Evolutionary conservation across 2,797 vertebrate species (phyloP), one percentile per base, ranked within the genome.

Genomic region (Phoebastria nigripes): DNA sequence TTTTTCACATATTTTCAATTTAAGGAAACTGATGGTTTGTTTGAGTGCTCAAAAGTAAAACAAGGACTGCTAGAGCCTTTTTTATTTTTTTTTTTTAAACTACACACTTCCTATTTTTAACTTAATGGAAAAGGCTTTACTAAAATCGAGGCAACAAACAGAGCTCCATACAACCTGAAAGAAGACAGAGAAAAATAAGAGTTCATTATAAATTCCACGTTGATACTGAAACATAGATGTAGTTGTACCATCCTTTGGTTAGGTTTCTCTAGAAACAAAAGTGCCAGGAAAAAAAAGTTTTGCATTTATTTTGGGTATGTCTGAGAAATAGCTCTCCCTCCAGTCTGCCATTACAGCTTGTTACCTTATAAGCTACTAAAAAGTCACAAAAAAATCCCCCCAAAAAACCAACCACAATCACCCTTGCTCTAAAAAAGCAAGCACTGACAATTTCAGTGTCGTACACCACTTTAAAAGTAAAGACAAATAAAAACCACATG

Each of bases 401-500:
- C 1, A 6, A 63, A 70, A 33, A 11, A 1, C 18, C 22, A 56
- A 22, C n/a, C 86, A 61, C 9, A 59, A 37, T 12, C 41, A 77
- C 22, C n/a, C 41, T 87, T 54, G 17, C 67, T 69, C 70, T 58
- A 67, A 87, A 91, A 87, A 61, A 51, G 4, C 39, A 35, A 81
- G 31, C 21, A 62, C 39, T 7, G 11, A 39, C 69, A 76, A 58
- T 21, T 66, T 62, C 28, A 58, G 76, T n/a, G 17, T 41, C 81
- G 54, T 69, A 70, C 25, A 77, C 52, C n/a, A 63, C 29, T 44
- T 83, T 21, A 49, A 61, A 71, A 91, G 78, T 70, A 81, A 95
- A 87, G 71, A 72, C 74, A 91, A 94, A 93, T 70, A 69, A 87
- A 92, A 66, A 9, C 62, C 87, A 77, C 89, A 82, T 70, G 77